Evolutionary conservation across 2,888 invertebrate genomes (phyloP).

Genomic region (Andricus curvator): DNA sequence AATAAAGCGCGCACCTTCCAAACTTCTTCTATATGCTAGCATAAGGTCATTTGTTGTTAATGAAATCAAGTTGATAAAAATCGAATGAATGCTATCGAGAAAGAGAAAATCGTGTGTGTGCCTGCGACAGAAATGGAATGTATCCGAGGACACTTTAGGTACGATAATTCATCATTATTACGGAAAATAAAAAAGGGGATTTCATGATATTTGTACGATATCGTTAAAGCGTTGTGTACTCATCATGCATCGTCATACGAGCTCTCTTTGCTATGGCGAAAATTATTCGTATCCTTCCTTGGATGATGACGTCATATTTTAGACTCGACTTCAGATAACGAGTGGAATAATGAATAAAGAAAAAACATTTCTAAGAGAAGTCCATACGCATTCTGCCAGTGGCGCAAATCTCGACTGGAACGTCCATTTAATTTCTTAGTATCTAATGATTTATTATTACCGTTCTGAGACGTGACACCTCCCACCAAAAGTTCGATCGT

Average conservation of each 20-base stretch:
- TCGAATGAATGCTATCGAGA: conserved; percentile 43
- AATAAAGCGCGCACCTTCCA: conserved; percentile 45
- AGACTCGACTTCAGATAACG: conserved; percentile 21
- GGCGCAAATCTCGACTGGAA: not conserved
- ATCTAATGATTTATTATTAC: not conserved
- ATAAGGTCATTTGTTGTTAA: conserved; percentile 50
- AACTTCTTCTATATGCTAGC: conserved; percentile 51
- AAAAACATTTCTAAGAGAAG: not conserved
- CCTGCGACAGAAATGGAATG: conserved; percentile 42
- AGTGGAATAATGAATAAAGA: not conserved
- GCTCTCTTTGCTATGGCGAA: conserved; percentile 61
- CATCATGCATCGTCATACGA: conserved; percentile 58
- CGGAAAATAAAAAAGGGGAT: conserved; percentile 49
- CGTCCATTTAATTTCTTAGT: not conserved
- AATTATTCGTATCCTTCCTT: conserved; percentile 50
- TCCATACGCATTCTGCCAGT: not conserved
- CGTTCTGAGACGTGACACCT: not conserved
- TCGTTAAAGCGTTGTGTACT: conserved; percentile 62
- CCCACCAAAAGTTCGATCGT: not conserved
- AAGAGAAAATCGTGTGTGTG: conserved; percentile 35
- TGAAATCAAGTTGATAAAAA: conserved; percentile 45
- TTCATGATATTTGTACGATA: conserved; percentile 63
- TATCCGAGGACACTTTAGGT: conserved; percentile 51
- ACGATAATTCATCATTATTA: conserved; percentile 55
- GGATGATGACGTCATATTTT: conserved; percentile 23